A percentile compares a stretch with the other conserved stretches of the same genome.
Evolutionary conservation across 2,888 invertebrate species (phyloP).

Genomic region (Vesta saturnalis): DNA sequence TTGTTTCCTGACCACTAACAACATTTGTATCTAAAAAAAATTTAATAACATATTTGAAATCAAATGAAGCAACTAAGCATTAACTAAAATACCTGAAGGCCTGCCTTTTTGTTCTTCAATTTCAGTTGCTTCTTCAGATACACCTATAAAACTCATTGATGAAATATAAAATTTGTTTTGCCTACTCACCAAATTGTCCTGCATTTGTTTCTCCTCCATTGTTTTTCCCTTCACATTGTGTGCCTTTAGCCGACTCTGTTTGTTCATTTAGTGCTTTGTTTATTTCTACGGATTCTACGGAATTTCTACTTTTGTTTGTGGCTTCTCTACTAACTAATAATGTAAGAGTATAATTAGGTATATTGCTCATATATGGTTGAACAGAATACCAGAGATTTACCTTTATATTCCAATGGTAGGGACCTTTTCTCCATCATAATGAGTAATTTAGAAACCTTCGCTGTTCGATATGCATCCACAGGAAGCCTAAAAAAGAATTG

Average conservation of each 20-base stretch:
- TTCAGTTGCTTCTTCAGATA: not conserved
- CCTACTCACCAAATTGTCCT: not conserved
- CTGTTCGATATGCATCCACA: not conserved
- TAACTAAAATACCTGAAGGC: not conserved
- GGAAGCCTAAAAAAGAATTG: conserved; percentile 23
- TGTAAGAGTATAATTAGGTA: no score
- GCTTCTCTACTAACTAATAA: not conserved
- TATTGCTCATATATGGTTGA: no score
- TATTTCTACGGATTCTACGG: no score
- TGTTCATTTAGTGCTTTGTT: not conserved
- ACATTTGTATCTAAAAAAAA: not conserved
- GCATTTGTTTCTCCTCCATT: not conserved
- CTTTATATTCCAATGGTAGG: not conserved
- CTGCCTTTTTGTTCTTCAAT: not conserved
- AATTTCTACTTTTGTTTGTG: no score
- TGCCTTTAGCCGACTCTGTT: not conserved
- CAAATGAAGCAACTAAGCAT: not conserved
- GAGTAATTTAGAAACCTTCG: not conserved
- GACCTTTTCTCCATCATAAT: not conserved
- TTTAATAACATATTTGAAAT: not conserved
- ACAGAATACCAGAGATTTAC: not conserved
- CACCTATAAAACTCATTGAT: not conserved
- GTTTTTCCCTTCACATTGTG: not conserved
- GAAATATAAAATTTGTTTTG: not conserved
- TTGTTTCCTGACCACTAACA: not conserved